These are phyloP conservation scores for Zaprionus gabonicus DNA, from an alignment of 1,140 invertebrate species.

Conservation along the genomic window DNA sequence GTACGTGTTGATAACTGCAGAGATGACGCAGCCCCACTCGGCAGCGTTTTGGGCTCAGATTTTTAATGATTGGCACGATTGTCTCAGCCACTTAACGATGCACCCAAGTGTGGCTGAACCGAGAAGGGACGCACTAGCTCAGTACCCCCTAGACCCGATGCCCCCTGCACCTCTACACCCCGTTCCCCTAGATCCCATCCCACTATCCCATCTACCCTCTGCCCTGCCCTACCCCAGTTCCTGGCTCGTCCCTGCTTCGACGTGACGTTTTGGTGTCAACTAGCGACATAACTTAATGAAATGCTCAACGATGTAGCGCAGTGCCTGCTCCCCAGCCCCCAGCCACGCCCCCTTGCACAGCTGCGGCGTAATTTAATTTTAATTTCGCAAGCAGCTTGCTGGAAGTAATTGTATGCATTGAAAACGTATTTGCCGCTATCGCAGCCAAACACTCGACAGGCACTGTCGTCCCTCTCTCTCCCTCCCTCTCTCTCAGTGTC, in stretches of 20 bases:
- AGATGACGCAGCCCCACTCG: slow-evolving; percentile 51
- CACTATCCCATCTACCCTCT: not conserved
- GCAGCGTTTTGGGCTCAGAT: slow-evolving; percentile 67
- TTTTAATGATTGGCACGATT: slow-evolving; percentile 83
- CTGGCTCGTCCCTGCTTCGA: not conserved
- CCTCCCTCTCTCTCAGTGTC: not conserved
- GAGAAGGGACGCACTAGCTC: not conserved
- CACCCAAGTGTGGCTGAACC: slow-evolving; percentile 54
- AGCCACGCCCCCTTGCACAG: not conserved
- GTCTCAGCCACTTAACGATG: slow-evolving; percentile 81
- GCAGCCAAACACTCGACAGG: slow-evolving; percentile 64
- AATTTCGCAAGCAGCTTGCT: slow-evolving; percentile 79
- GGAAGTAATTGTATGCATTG: slow-evolving; percentile 82
- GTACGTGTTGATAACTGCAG: slow-evolving; percentile 65
- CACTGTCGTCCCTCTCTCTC: slow-evolving; percentile 26
- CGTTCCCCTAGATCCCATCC: not conserved
- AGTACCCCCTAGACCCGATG: not conserved
- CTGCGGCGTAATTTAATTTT: slow-evolving; percentile 73
- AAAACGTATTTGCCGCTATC: slow-evolving; percentile 76
- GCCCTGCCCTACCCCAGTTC: not conserved
- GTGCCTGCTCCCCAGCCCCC: not conserved
- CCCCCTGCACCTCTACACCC: not conserved
- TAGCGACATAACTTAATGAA: slow-evolving; percentile 77
- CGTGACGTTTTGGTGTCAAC: slow-evolving; percentile 74
- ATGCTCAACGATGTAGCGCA: slow-evolving; percentile 48